Evolutionary conservation across 2,113 vertebrate species (phyloP), one percentile per base, ranked within the genome.

Genomic region (Sebastes schlegelii): DNA sequence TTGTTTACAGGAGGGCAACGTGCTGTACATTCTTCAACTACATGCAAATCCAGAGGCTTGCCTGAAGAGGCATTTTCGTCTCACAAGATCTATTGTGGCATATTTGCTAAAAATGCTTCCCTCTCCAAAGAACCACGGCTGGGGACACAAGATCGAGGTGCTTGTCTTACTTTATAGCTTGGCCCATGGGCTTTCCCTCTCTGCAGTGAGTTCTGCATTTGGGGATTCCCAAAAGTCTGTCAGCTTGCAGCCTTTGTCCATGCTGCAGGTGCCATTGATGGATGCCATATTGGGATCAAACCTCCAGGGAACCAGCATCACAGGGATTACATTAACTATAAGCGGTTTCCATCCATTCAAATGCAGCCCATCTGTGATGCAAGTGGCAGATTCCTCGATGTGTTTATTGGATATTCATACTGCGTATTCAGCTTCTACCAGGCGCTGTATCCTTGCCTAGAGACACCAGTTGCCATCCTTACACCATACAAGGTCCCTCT

Each of bases 291-390:
- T 4, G 34, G 34, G 34, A 34, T 34, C 34, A 34, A 34, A 34
- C 57, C 57, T 26, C 57, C 57, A 60, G 57, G 57, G 8, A 60
- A 60, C 57, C n/a, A 60, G 57, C 21, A 23, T n/a, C 57, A 60
- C 7, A 7, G 1, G 2, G 21, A 60, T 11, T 60, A 60, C n/a
- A 21, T 60, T 4, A 60, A 60, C 21, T 60, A 60, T 7, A 60
- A 60, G 10, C 21, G 8, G 8, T 60, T 60, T 26, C 7, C 57
- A 23, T 23, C 8, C 7, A 11, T 23, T 6, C n/a, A 60, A 23
- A 60, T 60, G 57, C 57, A 60, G n/a, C n/a, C 57, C n/a, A 60
- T 60, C 57, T 60, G 57, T 60, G 57, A 60, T 23, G 9, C 21
- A 21, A 60, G n/a, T 23, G 57, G 57, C 6, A 23, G 57, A 60